A percentile compares a stretch with the other conserved stretches of the same genome.
phyloP scores from a whole-genome alignment of 2,113 vertebrate genomes.

The Stercorarius parasiticus region DNA sequence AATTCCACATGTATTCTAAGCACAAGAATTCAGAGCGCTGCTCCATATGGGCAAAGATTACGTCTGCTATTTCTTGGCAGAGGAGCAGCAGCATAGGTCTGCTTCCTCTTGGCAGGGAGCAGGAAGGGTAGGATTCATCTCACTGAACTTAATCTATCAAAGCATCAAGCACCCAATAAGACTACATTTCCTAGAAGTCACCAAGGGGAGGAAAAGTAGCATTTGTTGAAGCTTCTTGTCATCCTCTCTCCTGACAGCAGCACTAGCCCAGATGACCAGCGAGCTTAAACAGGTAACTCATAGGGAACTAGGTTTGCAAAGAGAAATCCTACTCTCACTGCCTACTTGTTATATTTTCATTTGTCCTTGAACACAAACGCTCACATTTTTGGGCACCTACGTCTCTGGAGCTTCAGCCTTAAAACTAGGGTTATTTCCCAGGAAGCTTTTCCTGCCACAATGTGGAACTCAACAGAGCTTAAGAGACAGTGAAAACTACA shows the following conservation, averaged over 20 bases:
- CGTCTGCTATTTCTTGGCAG: slow-evolving; percentile 28
- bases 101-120: slow-evolving; percentile 25
- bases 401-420: not conserved
- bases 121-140: slow-evolving; percentile 10
- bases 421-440: not conserved
- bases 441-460: not conserved
- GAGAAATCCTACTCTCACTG: not conserved
- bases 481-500: not conserved
- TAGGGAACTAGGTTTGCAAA: not conserved
- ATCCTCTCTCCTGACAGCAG: not conserved
- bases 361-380: not conserved
- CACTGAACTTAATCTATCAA: not conserved
- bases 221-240: not conserved
- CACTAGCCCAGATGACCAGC: not conserved
- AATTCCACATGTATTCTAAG: slow-evolving; percentile 26
- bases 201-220: not conserved
- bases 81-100: not conserved
- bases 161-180: not conserved
- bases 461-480: not conserved
- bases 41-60: slow-evolving; percentile 39
- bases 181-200: slow-evolving; percentile 21
- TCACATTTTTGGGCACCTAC: not conserved
- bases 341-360: not conserved
- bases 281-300: not conserved
- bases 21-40: not conserved